These are phyloP conservation scores for Scolopax mira DNA, from an alignment of 2,113 vertebrate species.

Conservation along the genomic window DNA sequence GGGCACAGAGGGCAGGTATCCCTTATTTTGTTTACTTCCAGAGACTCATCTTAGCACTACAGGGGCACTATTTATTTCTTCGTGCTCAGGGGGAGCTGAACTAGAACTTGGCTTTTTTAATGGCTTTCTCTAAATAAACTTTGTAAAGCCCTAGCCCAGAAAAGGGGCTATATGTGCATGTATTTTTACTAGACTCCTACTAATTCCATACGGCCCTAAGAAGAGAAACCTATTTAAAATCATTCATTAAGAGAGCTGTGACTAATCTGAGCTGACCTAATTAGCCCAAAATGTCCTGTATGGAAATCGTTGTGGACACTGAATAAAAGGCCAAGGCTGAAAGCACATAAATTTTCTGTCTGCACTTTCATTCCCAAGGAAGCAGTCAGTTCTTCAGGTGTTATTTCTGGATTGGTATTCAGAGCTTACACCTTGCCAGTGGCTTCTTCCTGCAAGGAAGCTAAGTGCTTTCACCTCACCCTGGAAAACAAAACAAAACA, in stretches of 20 bases:
- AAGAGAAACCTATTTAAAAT: constrained; percentile 42
- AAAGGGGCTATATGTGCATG: not conserved
- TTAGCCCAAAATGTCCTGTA: constrained; percentile 56
- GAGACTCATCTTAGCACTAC: not conserved
- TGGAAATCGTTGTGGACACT: constrained; percentile 12
- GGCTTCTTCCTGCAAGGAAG: constrained; percentile 2
- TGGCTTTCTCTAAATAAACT: constrained; percentile 42
- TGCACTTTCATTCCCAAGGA: constrained; percentile 29
- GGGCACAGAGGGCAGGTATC: constrained; percentile 30
- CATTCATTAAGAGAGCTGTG: constrained; percentile 39
- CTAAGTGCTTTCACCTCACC: constrained; percentile 9
- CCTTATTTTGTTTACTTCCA: constrained; percentile 45
- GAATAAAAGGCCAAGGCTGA: not conserved
- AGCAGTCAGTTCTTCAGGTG: constrained; percentile 6
- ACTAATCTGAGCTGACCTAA: constrained; percentile 59
- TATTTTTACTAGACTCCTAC: constrained; percentile 17
- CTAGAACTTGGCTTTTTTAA: constrained; percentile 15
- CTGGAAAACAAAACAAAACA: not conserved
- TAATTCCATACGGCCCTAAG: not conserved
- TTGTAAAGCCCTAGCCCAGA: constrained; percentile 4
- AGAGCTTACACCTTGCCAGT: constrained; percentile 21
- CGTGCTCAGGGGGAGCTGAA: not conserved
- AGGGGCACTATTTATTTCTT: constrained; percentile 30
- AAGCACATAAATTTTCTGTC: not conserved
- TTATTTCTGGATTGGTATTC: constrained; percentile 62